A percentile compares a stretch with the other conserved stretches of the same genome.
These are phyloP conservation scores for Apamea crenata DNA, from an alignment of 2,888 invertebrate species.

Conservation along the genomic window DNA sequence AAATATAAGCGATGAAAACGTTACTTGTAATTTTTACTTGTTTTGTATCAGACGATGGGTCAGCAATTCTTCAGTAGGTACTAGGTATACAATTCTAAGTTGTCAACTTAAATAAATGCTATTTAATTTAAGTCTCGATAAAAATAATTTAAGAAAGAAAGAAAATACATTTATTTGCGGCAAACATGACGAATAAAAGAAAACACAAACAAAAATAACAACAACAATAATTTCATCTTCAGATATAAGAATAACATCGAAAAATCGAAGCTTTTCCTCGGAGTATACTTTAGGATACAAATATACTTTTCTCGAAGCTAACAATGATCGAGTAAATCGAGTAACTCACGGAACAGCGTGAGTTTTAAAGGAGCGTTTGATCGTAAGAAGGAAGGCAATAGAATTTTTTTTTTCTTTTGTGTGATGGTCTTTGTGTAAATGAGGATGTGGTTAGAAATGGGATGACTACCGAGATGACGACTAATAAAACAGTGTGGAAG, in stretches of 20 bases:
- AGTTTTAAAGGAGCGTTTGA: no score
- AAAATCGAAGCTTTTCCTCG: not conserved
- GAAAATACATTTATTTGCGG: no score
- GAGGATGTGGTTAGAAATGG: no score
- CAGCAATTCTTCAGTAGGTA: not conserved
- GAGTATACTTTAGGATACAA: not conserved
- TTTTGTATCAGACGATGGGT: not conserved
- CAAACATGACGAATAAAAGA: no score
- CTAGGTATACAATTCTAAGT: not conserved
- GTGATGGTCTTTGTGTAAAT: not conserved
- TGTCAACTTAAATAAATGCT: not conserved
- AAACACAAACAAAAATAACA: no score
- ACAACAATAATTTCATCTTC: not conserved
- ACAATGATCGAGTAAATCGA: no score
- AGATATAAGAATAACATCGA: not conserved
- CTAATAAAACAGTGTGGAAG: no score
- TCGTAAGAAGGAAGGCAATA: not conserved
- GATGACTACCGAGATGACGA: no score
- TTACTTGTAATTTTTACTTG: not conserved
- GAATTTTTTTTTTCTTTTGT: not conserved
- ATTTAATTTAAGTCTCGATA: not conserved
- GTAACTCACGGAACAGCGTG: no score
- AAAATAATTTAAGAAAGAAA: no score
- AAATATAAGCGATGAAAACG: slow-evolving; percentile 3
- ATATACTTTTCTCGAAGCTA: not conserved